Evolutionary conservation across 2,888 invertebrate genomes (phyloP).

Genomic region (Hoplodrina blanda): DNA sequence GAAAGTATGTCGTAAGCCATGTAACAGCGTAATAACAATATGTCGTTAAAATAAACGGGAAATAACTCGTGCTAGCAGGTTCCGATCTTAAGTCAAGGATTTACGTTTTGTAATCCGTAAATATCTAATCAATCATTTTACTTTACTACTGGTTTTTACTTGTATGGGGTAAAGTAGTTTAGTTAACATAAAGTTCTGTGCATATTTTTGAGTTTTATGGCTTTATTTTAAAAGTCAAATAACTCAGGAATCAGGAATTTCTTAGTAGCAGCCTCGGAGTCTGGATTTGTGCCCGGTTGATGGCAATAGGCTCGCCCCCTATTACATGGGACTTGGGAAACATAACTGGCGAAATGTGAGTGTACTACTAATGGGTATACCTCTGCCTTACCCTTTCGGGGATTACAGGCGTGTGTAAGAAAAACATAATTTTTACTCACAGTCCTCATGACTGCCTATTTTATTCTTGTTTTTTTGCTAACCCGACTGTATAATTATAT

Average conservation of each 20-base stretch:
- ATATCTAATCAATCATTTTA: constrained; percentile 39
- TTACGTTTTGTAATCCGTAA: constrained; percentile 38
- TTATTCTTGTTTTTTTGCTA: constrained; percentile 58
- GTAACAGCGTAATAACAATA: constrained; percentile 50
- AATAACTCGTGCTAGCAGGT: constrained; percentile 41
- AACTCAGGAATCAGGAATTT: too few species aligned
- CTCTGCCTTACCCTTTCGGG: too few species aligned
- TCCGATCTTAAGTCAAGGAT: constrained; percentile 27
- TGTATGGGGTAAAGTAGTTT: constrained; percentile 5
- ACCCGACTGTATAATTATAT: constrained; percentile 8
- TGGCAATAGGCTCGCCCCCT: too few species aligned
- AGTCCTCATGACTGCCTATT: too few species aligned
- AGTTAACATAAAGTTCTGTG: background rate
- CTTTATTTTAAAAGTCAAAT: too few species aligned
- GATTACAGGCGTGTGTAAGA: too few species aligned
- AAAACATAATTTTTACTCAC: too few species aligned
- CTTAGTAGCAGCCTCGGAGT: too few species aligned
- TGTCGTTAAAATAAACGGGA: constrained; percentile 55
- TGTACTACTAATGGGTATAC: too few species aligned
- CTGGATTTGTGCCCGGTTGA: too few species aligned
- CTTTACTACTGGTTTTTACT: constrained; percentile 12
- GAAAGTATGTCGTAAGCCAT: constrained; percentile 36
- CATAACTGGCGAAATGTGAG: too few species aligned
- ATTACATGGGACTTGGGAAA: too few species aligned
- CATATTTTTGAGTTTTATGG: constrained; percentile 20